These are phyloP conservation scores for Alouatta palliata DNA, from an alignment of 2,113 vertebrate species.

Conservation along the genomic window DNA sequence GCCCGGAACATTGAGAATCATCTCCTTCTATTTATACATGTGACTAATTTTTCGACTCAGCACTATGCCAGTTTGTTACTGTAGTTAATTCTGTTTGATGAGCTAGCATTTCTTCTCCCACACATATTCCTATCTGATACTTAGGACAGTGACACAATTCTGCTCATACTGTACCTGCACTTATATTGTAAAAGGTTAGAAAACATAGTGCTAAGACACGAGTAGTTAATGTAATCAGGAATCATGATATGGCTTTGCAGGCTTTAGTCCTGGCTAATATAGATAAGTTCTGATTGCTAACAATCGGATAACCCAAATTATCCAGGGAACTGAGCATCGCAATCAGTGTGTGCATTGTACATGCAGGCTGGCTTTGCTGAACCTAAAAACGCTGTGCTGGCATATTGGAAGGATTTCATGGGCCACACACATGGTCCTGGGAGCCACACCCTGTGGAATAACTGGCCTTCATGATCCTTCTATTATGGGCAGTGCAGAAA, in stretches of 20 bases:
- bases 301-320: background rate
- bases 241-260: background rate
- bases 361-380: background rate
- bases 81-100: conserved; percentile 41
- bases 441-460: background rate
- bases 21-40: conserved; percentile 67
- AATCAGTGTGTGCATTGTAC: background rate
- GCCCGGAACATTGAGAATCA: conserved; percentile 11
- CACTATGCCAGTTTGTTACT: conserved; percentile 25
- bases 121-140: background rate
- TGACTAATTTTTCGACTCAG: conserved; percentile 68
- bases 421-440: background rate
- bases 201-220: background rate
- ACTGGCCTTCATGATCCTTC: background rate
- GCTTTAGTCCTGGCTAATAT: background rate
- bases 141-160: background rate
- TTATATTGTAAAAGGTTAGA: background rate
- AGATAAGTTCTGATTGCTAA: background rate
- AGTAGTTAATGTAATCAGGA: background rate
- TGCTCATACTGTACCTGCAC: background rate
- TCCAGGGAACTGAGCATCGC: background rate
- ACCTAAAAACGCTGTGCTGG: background rate
- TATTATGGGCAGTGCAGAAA: background rate
- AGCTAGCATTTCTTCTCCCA: conserved; percentile 46
- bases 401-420: background rate